phyloP scores from a whole-genome alignment of 1,140 invertebrate species.

The Leptopilina clavipes region DNA sequence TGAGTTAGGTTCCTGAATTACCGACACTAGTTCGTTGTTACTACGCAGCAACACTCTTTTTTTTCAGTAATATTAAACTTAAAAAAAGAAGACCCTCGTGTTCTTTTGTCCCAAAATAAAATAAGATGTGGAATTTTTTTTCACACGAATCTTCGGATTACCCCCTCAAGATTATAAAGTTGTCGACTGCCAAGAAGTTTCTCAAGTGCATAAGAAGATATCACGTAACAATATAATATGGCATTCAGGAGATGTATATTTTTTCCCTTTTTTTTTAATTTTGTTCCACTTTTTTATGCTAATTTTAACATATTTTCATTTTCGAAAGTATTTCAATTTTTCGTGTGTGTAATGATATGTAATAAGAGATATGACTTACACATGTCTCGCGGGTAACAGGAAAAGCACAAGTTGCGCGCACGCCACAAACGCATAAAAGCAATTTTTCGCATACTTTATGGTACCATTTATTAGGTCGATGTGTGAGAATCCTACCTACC shows the following conservation, averaged over 20 bases:
- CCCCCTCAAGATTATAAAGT: background rate
- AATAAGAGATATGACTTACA: background rate
- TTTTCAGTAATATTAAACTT: constrained; percentile 6
- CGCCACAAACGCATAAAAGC: constrained; percentile 37
- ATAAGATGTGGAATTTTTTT: background rate
- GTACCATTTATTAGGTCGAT: background rate
- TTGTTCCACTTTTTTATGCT: background rate
- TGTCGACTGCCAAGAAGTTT: background rate
- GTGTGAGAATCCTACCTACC: too few species aligned
- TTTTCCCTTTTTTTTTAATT: background rate
- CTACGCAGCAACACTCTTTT: too few species aligned
- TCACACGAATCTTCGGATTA: constrained; percentile 18
- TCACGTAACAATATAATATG: background rate
- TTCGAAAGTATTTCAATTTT: too few species aligned
- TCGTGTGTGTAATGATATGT: too few species aligned
- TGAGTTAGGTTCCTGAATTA: too few species aligned
- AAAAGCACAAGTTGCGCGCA: constrained; percentile 15
- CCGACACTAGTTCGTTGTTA: too few species aligned
- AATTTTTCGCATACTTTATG: constrained; percentile 36
- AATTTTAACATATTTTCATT: too few species aligned
- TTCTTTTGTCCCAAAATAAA: too few species aligned
- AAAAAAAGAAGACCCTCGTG: background rate
- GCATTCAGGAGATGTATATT: too few species aligned
- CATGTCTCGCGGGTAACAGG: too few species aligned
- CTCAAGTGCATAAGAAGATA: background rate